Evolutionary conservation across 1,140 invertebrate species (phyloP).

Genomic region (Zelostemma sp.): DNA sequence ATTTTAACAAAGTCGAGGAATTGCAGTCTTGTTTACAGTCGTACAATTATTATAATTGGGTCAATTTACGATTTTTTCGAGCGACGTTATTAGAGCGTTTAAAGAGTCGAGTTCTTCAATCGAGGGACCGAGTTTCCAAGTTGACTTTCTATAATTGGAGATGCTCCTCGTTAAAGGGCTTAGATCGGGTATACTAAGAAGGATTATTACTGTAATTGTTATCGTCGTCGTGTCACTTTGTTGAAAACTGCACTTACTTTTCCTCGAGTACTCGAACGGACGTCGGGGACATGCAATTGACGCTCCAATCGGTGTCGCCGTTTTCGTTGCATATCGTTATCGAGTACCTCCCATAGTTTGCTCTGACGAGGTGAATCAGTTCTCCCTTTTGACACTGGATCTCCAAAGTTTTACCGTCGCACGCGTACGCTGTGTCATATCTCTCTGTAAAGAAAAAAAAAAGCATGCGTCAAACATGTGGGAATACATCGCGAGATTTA

Average conservation of each 20-base stretch:
- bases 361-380: slow-evolving; percentile 91
- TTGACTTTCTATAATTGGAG: slow-evolving; percentile 40
- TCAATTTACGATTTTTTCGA: neutral
- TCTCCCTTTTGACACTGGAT: slow-evolving; percentile 90
- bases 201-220: neutral
- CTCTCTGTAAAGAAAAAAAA: slow-evolving; percentile 73
- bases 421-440: slow-evolving; percentile 93
- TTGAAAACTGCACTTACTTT: slow-evolving; percentile 74
- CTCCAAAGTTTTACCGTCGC: slow-evolving; percentile 90
- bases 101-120: slow-evolving; percentile 40
- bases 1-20: too few relatives aligned
- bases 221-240: neutral
- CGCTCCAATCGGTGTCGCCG: slow-evolving; percentile 96
- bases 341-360: slow-evolving; percentile 95
- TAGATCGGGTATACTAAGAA: slow-evolving; percentile 26
- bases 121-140: slow-evolving; percentile 36
- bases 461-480: too few relatives aligned
- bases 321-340: slow-evolving; percentile 97
- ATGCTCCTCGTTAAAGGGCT: slow-evolving; percentile 29
- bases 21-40: neutral
- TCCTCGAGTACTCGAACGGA: slow-evolving; percentile 83
- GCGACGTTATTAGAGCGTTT: slow-evolving; percentile 39
- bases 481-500: too few relatives aligned
- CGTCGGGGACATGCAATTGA: slow-evolving; percentile 92
- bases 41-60: too few relatives aligned